Evolutionary conservation across 2,888 invertebrate genomes (phyloP).

Genomic region (Sarcophaga subvicina): DNA sequence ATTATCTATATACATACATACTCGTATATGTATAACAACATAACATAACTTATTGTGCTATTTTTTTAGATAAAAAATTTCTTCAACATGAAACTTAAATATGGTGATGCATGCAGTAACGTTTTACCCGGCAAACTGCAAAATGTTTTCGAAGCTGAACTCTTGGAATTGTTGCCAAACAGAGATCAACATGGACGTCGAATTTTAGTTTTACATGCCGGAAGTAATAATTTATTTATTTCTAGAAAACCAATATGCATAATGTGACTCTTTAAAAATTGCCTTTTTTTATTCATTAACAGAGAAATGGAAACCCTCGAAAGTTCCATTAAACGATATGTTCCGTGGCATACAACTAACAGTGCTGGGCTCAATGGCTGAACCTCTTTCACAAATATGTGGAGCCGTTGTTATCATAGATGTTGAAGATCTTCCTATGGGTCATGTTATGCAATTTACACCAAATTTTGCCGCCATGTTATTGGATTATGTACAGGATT

Average conservation of each 20-base stretch:
- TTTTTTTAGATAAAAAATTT: slow-evolving; percentile 86
- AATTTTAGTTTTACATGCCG: slow-evolving; percentile 87
- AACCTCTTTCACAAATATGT: slow-evolving; percentile 89
- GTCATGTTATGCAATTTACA: slow-evolving; percentile 89
- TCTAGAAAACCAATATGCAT: background rate
- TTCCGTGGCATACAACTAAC: slow-evolving; percentile 87
- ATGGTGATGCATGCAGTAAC: slow-evolving; percentile 85
- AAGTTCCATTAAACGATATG: slow-evolving; percentile 85
- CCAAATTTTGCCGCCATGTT: slow-evolving; percentile 89
- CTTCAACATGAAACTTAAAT: slow-evolving; percentile 86
- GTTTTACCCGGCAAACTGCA: slow-evolving; percentile 85
- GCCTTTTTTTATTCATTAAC: slow-evolving; percentile 63
- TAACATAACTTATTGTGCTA: slow-evolving; percentile 1
- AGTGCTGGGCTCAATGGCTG: slow-evolving; percentile 89
- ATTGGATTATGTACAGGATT: slow-evolving; percentile 90
- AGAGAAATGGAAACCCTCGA: slow-evolving; percentile 90
- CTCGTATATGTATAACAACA: too few species aligned
- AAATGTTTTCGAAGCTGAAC: slow-evolving; percentile 85
- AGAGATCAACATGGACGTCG: slow-evolving; percentile 87
- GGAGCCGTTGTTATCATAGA: slow-evolving; percentile 89
- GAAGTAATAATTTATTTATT: slow-evolving; percentile 83
- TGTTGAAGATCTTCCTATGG: slow-evolving; percentile 88
- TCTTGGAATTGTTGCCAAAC: slow-evolving; percentile 87
- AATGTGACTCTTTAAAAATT: background rate
- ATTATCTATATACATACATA: background rate